Conservation (phyloP, 2,797 vertebrate genomes). For the Cheirogaleus major region DNA sequence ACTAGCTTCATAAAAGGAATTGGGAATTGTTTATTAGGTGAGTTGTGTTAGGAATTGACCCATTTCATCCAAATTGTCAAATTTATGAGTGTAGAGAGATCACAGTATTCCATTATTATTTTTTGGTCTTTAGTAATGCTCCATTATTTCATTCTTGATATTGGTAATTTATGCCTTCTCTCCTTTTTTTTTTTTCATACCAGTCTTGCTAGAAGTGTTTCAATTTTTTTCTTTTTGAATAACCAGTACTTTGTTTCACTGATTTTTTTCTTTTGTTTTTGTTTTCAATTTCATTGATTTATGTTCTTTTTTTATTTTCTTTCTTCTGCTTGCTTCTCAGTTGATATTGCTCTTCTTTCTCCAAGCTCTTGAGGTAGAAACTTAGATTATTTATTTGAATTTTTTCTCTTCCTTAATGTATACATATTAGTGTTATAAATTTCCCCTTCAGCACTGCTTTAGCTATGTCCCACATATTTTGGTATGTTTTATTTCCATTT, state of each 20-base stretch:
- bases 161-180: background rate
- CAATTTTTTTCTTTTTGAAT: background rate
- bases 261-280: slow-evolving; percentile 34
- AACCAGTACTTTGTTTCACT: background rate
- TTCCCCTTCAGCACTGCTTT: no score
- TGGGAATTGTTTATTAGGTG: background rate
- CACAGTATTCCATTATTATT: background rate
- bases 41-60: background rate
- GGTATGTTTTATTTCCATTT: no score
- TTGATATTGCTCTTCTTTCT: background rate
- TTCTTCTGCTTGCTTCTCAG: background rate
- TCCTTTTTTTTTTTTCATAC: background rate
- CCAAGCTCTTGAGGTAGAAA: background rate
- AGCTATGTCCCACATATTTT: no score
- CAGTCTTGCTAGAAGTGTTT: background rate
- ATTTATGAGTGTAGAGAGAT: background rate
- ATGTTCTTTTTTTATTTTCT: background rate
- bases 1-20: background rate
- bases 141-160: background rate
- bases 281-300: background rate
- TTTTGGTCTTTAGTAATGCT: background rate
- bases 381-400: background rate
- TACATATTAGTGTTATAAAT: no score
- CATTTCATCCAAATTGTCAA: background rate
- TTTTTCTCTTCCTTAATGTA: no score